Evolutionary conservation across 2,888 invertebrate species (phyloP).

Genomic region (Norana najaformis): DNA sequence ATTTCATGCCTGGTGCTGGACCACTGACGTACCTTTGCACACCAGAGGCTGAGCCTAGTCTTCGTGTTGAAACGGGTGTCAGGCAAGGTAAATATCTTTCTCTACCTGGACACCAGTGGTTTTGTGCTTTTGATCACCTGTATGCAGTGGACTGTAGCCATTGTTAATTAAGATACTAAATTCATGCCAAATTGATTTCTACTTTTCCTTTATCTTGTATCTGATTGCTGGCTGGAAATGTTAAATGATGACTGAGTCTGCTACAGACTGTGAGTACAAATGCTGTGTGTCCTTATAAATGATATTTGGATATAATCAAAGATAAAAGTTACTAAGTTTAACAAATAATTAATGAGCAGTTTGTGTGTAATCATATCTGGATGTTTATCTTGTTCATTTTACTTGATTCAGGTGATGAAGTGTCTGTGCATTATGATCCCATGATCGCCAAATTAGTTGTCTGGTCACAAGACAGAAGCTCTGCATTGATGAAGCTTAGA

Average conservation of each 20-base stretch:
- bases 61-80: constrained; percentile 84
- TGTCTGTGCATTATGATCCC: constrained; percentile 97
- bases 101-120: neutral
- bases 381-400: neutral
- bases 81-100: constrained; percentile 55
- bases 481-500: constrained; percentile 79
- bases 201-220: neutral
- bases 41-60: constrained; percentile 67
- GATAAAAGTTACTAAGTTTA: neutral
- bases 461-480: constrained; percentile 82
- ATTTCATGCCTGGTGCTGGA: constrained; percentile 93
- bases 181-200: neutral
- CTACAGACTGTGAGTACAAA: neutral
- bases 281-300: neutral
- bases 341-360: neutral
- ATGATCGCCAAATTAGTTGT: constrained; percentile 99
- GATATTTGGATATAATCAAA: neutral
- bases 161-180: neutral
- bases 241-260: too few relatives aligned
- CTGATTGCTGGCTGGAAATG: too few relatives aligned
- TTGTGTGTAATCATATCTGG: neutral
- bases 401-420: constrained; percentile 77
- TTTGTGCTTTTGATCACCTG: neutral
- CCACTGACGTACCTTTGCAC: constrained; percentile 75
- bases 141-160: neutral